Percentiles rank a stretch among this genome's conserved stretches.
Evolutionary conservation across 2,113 vertebrate genomes (phyloP).

Genomic region (Sturnus vulgaris): DNA sequence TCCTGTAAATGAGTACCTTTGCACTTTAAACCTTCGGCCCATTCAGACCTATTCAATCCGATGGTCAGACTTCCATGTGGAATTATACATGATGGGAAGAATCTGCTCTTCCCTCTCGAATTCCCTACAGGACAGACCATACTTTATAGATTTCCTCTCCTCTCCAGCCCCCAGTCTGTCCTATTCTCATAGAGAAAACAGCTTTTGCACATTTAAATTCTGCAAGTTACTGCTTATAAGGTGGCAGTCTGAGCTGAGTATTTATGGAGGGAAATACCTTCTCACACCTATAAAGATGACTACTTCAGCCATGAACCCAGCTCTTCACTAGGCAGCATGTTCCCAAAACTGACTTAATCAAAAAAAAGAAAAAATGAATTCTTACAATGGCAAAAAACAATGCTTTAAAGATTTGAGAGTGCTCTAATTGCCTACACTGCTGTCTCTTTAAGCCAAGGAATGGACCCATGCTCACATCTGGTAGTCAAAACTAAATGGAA

Average conservation of each 20-base stretch:
- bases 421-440: slow-evolving; percentile 21
- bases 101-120: background rate
- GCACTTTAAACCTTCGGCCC: background rate
- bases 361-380: background rate
- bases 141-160: background rate
- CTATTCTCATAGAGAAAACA: background rate
- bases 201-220: background rate
- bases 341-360: background rate
- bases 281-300: background rate
- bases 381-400: slow-evolving; percentile 15
- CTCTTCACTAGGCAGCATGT: background rate
- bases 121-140: background rate
- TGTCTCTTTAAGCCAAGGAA: slow-evolving; percentile 50
- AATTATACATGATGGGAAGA: background rate
- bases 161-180: background rate
- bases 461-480: slow-evolving; percentile 43
- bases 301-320: background rate
- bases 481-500: slow-evolving; percentile 60
- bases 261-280: background rate
- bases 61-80: background rate
- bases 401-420: slow-evolving; percentile 27
- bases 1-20: background rate
- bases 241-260: background rate
- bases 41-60: background rate
- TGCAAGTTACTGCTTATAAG: background rate